Percentiles rank a stretch among this genome's conserved stretches.
Conservation (phyloP, 1,140 invertebrate genomes). For the Eurosta solidaginis region DNA sequence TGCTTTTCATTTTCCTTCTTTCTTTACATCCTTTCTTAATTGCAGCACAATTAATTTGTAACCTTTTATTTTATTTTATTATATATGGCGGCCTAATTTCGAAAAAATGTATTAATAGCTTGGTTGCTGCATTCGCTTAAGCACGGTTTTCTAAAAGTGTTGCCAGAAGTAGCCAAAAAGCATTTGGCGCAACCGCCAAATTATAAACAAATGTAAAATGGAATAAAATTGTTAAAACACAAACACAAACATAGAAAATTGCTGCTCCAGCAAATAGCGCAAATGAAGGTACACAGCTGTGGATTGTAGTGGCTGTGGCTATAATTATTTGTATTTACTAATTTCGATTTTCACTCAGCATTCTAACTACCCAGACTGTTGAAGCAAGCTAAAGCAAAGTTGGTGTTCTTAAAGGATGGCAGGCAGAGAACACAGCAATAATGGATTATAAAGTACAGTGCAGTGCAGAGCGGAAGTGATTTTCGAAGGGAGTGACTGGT, state of each 20-base stretch:
- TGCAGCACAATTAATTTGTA: background rate
- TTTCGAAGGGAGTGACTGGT: no score
- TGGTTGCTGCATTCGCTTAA: background rate
- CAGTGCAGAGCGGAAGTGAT: no score
- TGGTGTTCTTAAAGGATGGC: no score
- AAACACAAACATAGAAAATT: background rate
- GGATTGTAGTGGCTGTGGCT: no score
- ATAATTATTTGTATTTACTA: no score
- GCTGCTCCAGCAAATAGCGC: background rate
- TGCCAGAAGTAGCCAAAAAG: background rate
- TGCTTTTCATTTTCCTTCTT: background rate
- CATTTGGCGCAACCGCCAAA: conserved; percentile 20
- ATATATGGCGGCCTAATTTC: background rate
- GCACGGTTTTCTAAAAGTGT: background rate
- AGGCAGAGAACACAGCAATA: no score
- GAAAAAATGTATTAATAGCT: background rate
- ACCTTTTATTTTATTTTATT: background rate
- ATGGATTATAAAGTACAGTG: no score
- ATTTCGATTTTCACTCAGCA: no score
- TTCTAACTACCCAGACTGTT: no score
- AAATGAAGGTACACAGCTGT: background rate
- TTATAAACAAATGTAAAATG: conserved; percentile 1
- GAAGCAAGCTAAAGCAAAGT: no score
- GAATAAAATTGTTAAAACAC: background rate
- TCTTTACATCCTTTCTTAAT: background rate